Percentiles rank a stretch among this genome's conserved stretches.
phyloP scores from a whole-genome alignment of 2,113 vertebrate species.

The Zosterops pallidus region DNA sequence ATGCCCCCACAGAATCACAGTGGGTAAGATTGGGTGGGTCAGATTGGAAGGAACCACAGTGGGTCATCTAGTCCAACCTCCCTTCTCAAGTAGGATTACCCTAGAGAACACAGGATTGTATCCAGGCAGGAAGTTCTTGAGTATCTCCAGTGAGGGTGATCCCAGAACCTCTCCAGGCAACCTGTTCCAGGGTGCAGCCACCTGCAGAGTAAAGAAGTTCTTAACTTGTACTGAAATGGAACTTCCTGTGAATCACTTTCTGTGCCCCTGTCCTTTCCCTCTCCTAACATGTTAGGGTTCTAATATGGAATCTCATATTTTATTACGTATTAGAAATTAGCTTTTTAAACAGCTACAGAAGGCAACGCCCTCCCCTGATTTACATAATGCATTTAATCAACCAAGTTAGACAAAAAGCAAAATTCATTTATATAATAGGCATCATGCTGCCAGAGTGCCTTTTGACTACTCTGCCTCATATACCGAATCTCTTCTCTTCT shows the following conservation, averaged over 20 bases:
- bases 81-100: background rate
- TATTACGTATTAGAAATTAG: background rate
- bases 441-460: background rate
- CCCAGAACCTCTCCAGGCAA: background rate
- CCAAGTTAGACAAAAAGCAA: background rate
- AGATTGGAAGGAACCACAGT: background rate
- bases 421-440: background rate
- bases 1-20: background rate
- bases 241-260: background rate
- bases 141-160: background rate
- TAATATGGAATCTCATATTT: background rate
- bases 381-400: background rate
- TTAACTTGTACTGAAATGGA: background rate
- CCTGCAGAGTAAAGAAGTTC: rapidly evolving
- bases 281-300: background rate
- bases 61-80: background rate
- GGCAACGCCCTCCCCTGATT: background rate
- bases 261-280: background rate
- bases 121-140: background rate
- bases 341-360: background rate
- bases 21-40: background rate
- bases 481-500: background rate
- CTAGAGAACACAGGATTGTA: background rate
- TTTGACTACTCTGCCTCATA: background rate
- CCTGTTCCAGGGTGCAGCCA: background rate